phyloP scores from a whole-genome alignment of 1,140 invertebrate genomes.

The Batillaria attramentaria region DNA sequence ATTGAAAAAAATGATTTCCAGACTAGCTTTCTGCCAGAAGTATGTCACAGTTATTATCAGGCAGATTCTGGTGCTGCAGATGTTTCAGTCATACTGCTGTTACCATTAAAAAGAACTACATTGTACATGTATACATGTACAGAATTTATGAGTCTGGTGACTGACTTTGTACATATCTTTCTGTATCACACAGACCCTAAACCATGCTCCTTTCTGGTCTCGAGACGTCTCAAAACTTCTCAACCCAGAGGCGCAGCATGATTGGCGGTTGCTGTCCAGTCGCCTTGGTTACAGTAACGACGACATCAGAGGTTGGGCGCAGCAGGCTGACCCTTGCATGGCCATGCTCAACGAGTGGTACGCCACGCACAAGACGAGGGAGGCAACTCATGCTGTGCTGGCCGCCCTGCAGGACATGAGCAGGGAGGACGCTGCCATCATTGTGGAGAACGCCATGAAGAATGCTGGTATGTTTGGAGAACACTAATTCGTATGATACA shows the following conservation, averaged over 20 bases:
- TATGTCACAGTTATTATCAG: too few species aligned
- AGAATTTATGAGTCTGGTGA: too few species aligned
- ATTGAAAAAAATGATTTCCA: too few species aligned
- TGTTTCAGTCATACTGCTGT: too few species aligned
- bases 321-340: constrained; percentile 65
- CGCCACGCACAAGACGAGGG: constrained; percentile 64
- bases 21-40: too few species aligned
- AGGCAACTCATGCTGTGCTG: constrained; percentile 60
- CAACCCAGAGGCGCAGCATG: constrained; percentile 55
- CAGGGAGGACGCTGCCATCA: constrained; percentile 53
- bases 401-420: constrained; percentile 56
- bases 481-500: too few species aligned
- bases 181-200: constrained; percentile 64
- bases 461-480: too few species aligned
- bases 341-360: constrained; percentile 67
- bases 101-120: too few species aligned
- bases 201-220: constrained; percentile 64
- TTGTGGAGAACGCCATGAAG: constrained; percentile 62
- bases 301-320: constrained; percentile 63
- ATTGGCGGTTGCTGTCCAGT: constrained; percentile 63
- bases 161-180: too few species aligned
- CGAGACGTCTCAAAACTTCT: constrained; percentile 59
- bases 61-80: too few species aligned
- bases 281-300: constrained; percentile 62
- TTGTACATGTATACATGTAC: too few species aligned